Conservation (phyloP, 2,888 invertebrate species). For the Troglohyphantes excavatus region DNA sequence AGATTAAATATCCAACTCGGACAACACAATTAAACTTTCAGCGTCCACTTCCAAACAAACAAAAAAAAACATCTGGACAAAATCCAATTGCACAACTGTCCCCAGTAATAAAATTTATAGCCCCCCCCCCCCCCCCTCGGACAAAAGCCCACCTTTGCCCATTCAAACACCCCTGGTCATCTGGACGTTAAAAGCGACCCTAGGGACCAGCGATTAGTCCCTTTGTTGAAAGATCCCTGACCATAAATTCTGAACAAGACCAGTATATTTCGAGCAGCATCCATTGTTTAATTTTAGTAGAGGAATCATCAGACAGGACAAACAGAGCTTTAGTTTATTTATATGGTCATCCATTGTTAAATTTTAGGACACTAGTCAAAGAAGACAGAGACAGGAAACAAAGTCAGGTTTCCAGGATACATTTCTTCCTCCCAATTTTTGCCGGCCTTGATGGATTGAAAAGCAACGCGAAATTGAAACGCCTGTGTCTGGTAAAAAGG, state of each 20-base stretch:
- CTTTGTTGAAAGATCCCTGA: not conserved
- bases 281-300: conserved; percentile 44
- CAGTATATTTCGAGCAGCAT: not conserved
- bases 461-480: conserved; percentile 34
- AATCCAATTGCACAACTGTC: not conserved
- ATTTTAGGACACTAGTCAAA: not conserved
- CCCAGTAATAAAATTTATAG: not conserved
- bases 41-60: not conserved
- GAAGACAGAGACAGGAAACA: not conserved
- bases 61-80: not conserved
- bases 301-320: no score
- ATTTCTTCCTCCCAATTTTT: not conserved
- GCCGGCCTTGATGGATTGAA: conserved; percentile 18
- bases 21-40: not conserved
- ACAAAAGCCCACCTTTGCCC: not conserved
- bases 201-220: conserved; percentile 1
- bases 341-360: conserved; percentile 5
- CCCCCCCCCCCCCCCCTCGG: not conserved
- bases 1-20: not conserved
- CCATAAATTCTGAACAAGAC: conserved; percentile 24
- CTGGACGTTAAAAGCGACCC: not conserved
- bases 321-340: no score
- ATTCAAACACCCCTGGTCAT: conserved; percentile 12
- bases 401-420: not conserved
- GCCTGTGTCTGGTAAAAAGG: not conserved